These are phyloP conservation scores for Eleutherodactylus coqui DNA, from an alignment of 2,797 vertebrate species.

Conservation along the genomic window DNA sequence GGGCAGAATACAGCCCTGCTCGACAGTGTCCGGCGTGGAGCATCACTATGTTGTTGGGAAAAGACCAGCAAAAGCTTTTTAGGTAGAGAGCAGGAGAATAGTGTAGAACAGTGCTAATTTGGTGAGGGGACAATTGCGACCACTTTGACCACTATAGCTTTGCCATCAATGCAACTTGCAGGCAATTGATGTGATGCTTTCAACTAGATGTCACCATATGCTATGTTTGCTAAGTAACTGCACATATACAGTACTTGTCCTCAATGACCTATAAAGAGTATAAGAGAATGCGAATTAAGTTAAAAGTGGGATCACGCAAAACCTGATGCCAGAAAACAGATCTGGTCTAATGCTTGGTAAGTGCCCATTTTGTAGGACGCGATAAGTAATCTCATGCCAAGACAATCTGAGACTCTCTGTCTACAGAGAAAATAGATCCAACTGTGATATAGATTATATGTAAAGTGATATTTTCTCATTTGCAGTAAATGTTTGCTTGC, in stretches of 20 bases:
- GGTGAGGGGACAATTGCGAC: too few species aligned
- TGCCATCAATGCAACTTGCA: neutral
- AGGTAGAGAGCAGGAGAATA: too few species aligned
- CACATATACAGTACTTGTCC: neutral
- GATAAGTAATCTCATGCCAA: slow-evolving; percentile 27
- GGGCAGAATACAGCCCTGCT: too few species aligned
- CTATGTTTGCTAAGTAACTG: neutral
- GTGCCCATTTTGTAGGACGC: slow-evolving; percentile 13
- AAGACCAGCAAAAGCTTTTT: too few species aligned
- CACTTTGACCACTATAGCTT: too few species aligned
- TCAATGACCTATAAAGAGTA: neutral
- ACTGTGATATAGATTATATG: slow-evolving; percentile 53
- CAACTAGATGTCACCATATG: neutral
- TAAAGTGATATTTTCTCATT: slow-evolving; percentile 58
- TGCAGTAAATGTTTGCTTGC: slow-evolving; percentile 57
- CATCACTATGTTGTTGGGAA: too few species aligned
- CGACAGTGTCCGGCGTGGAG: too few species aligned
- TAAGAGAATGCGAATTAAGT: neutral
- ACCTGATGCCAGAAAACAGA: slow-evolving; percentile 4
- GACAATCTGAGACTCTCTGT: slow-evolving; percentile 45
- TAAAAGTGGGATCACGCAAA: neutral
- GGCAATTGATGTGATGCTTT: neutral
- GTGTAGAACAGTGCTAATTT: too few species aligned
- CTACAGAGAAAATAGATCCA: slow-evolving; percentile 47
- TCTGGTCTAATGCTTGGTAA: neutral